Evolutionary conservation across 2,797 vertebrate genomes (phyloP).

Genomic region (Intellagama lesueurii): DNA sequence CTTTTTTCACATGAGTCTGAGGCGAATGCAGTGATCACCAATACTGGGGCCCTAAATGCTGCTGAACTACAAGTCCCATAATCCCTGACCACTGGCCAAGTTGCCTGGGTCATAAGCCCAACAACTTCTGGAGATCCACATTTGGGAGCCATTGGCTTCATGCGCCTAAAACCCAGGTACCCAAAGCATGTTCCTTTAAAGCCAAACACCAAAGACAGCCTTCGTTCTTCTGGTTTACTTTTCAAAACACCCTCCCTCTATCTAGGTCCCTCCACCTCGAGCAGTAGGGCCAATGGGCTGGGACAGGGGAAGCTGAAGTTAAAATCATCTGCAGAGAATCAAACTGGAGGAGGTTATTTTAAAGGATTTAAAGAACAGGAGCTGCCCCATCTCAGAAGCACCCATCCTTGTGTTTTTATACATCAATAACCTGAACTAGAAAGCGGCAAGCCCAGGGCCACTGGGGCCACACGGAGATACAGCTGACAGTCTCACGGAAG

Average conservation of each 20-base stretch:
- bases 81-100: not conserved
- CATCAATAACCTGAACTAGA: not conserved
- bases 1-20: too few species aligned
- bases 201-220: too few species aligned
- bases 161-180: not conserved
- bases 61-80: not conserved
- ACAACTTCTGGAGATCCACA: not conserved
- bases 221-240: not conserved
- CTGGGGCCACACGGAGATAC: not conserved
- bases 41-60: not conserved
- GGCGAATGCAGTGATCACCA: too few species aligned
- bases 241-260: not conserved
- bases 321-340: not conserved
- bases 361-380: not conserved
- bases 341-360: not conserved
- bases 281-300: not conserved
- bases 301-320: not conserved
- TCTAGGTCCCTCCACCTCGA: not conserved
- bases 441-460: not conserved
- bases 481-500: not conserved
- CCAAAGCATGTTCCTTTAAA: not conserved
- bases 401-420: not conserved
- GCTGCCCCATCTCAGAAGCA: not conserved
- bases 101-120: not conserved
- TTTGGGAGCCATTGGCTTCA: not conserved